A percentile compares a stretch with the other conserved stretches of the same genome.
Evolutionary conservation across 2,888 invertebrate genomes (phyloP).

Genomic region (Drosophila gaucha): DNA sequence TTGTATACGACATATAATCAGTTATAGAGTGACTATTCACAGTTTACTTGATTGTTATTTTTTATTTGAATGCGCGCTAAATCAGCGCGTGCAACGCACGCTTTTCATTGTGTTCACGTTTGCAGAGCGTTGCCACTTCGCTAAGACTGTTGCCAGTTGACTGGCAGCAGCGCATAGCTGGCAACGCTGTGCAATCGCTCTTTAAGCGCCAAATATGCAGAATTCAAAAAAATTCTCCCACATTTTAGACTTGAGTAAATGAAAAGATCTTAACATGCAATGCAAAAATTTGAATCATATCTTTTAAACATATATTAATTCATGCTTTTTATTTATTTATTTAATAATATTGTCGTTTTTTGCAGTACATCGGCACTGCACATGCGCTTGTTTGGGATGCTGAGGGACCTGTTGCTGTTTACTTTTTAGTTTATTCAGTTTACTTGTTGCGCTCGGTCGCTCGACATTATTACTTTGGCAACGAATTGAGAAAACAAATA

Average conservation of each 20-base stretch:
- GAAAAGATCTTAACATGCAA: neutral
- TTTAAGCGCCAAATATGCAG: constrained; percentile 9
- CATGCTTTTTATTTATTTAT: too few species aligned
- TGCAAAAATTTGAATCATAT: neutral
- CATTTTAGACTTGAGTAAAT: neutral
- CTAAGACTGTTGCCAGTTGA: neutral
- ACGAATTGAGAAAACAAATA: constrained; percentile 3
- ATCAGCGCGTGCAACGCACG: neutral
- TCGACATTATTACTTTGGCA: constrained; percentile 43
- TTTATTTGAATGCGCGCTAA: constrained; percentile 26
- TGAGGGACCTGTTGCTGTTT: constrained; percentile 64
- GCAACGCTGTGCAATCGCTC: constrained; percentile 5
- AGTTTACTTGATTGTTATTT: constrained; percentile 21
- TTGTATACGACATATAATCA: neutral
- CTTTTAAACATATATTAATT: neutral
- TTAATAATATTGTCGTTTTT: neutral
- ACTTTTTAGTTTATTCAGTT: constrained; percentile 57
- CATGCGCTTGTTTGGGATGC: constrained; percentile 88
- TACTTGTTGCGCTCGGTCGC: constrained; percentile 46
- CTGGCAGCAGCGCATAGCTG: neutral
- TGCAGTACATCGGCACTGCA: constrained; percentile 18
- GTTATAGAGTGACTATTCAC: constrained; percentile 1
- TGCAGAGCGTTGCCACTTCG: constrained; percentile 32
- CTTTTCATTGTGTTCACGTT: neutral
- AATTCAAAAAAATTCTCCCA: constrained; percentile 1